Percentiles rank a stretch among this genome's conserved stretches.
Evolutionary conservation across 2,797 vertebrate species (phyloP).

Genomic region (Euthynnus affinis): DNA sequence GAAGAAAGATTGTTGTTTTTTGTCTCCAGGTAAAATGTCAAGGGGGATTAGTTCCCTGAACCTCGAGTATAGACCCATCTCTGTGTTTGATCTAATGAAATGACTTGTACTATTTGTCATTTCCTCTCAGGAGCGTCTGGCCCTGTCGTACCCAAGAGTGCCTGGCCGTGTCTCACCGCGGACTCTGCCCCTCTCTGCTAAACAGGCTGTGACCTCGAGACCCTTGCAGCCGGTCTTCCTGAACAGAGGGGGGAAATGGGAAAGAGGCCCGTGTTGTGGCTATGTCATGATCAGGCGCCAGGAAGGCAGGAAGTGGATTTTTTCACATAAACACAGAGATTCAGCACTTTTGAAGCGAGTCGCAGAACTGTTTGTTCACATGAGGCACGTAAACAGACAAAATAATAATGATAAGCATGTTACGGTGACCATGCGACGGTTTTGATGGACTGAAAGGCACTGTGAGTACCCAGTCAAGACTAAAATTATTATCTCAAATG

Average conservation of each 20-base stretch:
- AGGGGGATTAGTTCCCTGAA: not conserved
- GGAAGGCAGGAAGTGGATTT: constrained; percentile 71
- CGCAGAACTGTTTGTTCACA: constrained; percentile 48
- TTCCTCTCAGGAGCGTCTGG: not conserved
- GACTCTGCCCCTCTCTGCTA: constrained; percentile 14
- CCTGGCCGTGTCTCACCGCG: not conserved
- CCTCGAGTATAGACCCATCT: not conserved
- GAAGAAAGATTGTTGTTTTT: not conserved
- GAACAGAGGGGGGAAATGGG: constrained; percentile 42
- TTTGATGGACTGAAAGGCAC: not conserved
- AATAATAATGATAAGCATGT: constrained; percentile 33
- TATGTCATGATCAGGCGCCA: constrained; percentile 76
- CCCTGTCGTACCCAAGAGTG: constrained; percentile 4
- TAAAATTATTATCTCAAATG: not conserved
- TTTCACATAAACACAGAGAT: constrained; percentile 70
- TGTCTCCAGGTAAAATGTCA: constrained; percentile 14
- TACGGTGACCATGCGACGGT: not conserved
- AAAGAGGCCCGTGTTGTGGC: constrained; percentile 69
- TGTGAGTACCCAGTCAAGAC: constrained; percentile 5
- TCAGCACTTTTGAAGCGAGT: constrained; percentile 60
- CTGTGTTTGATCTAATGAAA: constrained; percentile 23
- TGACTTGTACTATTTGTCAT: constrained; percentile 9
- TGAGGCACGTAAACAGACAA: constrained; percentile 16
- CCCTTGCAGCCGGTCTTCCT: constrained; percentile 55
- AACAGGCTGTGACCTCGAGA: constrained; percentile 51